These are phyloP conservation scores for Agelastica alni DNA, from an alignment of 2,888 invertebrate species.

Conservation along the genomic window DNA sequence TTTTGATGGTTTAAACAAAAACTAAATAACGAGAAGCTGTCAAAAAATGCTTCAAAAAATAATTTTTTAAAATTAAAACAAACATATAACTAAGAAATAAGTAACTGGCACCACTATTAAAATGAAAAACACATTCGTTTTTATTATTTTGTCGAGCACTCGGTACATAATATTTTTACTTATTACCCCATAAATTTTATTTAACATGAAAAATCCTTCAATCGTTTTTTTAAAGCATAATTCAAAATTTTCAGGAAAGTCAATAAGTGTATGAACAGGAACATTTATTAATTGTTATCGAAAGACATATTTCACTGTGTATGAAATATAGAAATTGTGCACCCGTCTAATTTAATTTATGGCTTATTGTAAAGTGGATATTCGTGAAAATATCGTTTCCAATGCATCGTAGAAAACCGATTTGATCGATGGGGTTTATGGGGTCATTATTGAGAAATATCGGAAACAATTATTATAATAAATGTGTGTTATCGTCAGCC, in stretches of 20 bases:
- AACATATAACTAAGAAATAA: too few species aligned
- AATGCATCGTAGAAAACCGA: conserved; percentile 1
- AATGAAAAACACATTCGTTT: too few species aligned
- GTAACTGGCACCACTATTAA: too few species aligned
- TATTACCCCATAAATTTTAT: background rate
- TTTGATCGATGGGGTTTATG: conserved; percentile 8
- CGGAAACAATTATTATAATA: background rate
- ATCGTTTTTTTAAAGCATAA: too few species aligned
- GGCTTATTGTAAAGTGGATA: conserved; percentile 15
- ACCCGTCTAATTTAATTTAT: conserved; percentile 16
- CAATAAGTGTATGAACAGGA: conserved; percentile 28
- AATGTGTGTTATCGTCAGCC: too few species aligned
- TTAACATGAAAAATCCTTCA: background rate
- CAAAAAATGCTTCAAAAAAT: too few species aligned
- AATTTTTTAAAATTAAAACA: too few species aligned
- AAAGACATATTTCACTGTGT: conserved; percentile 25
- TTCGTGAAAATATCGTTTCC: conserved; percentile 9
- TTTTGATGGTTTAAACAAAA: too few species aligned
- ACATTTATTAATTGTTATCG: conserved; percentile 25
- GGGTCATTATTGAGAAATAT: conserved; percentile 5
- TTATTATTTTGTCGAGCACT: too few species aligned
- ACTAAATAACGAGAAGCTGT: too few species aligned
- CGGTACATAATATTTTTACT: too few species aligned
- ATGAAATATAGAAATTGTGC: conserved; percentile 26
- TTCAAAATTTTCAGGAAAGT: conserved; percentile 8